phyloP scores from a whole-genome alignment of 2,888 invertebrate genomes.

The Alloscopus bannaensis region DNA sequence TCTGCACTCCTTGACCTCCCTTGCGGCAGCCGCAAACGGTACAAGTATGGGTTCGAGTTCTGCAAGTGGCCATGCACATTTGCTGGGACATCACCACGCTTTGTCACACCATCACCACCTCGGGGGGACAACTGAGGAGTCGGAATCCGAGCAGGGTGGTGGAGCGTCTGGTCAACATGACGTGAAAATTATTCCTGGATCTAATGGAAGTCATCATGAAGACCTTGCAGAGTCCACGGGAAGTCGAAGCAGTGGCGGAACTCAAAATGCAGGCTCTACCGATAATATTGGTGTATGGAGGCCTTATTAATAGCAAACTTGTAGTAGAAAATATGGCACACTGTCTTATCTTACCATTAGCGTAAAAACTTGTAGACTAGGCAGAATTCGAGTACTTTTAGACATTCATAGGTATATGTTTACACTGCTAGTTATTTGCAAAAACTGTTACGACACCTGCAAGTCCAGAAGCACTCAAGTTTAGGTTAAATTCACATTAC shows the following conservation, averaged over 20 bases:
- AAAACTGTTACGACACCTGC: no score
- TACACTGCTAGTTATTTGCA: no score
- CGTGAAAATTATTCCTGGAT: slow-evolving; percentile 32
- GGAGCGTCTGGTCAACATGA: slow-evolving; percentile 37
- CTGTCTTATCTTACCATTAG: no score
- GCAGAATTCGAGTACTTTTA: no score
- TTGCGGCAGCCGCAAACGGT: slow-evolving; percentile 49
- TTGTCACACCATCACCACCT: slow-evolving; percentile 55
- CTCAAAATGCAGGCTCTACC: slow-evolving; percentile 50
- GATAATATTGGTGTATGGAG: slow-evolving; percentile 71
- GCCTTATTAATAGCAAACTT: slow-evolving; percentile 70
- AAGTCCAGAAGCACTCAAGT: no score
- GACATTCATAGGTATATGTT: neutral
- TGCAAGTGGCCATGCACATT: slow-evolving; percentile 32
- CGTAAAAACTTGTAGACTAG: no score
- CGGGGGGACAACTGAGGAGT: slow-evolving; percentile 51
- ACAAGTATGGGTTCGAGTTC: slow-evolving; percentile 17
- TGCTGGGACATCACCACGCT: slow-evolving; percentile 26
- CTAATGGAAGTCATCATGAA: slow-evolving; percentile 55
- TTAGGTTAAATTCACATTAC: no score
- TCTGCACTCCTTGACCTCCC: slow-evolving; percentile 52
- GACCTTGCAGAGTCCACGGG: slow-evolving; percentile 21
- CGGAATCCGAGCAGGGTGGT: slow-evolving; percentile 39
- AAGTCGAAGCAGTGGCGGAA: slow-evolving; percentile 29
- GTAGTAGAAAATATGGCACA: no score